These are phyloP conservation scores for Mactra quadrangularis DNA, from an alignment of 1,140 invertebrate genomes.

Conservation along the genomic window DNA sequence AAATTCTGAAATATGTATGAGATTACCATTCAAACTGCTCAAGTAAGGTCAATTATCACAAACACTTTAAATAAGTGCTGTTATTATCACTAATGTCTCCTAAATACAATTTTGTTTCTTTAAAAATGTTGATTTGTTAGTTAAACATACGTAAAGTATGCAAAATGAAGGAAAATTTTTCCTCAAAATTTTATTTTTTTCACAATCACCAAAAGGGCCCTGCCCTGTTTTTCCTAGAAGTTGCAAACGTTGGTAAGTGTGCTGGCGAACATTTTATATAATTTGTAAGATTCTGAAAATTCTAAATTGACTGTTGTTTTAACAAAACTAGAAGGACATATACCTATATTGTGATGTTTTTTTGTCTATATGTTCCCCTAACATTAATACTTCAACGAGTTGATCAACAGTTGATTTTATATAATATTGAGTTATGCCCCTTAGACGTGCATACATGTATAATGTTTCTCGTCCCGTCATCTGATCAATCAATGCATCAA, in stretches of 20 bases:
- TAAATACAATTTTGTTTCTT: no score
- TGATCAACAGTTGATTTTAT: conserved; percentile 82
- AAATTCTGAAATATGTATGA: no score
- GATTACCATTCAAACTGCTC: no score
- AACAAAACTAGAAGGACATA: background rate
- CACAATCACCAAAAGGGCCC: background rate
- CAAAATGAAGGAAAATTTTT: background rate
- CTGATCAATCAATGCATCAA: conserved; percentile 84
- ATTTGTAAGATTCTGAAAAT: no score
- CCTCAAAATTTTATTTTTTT: background rate
- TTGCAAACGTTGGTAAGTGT: background rate
- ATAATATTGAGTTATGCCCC: conserved; percentile 84
- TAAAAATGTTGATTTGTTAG: no score
- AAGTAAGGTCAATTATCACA: no score
- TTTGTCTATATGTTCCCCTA: conserved; percentile 76
- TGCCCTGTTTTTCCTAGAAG: background rate
- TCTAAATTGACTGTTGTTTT: no score
- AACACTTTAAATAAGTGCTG: no score
- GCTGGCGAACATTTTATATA: conserved; percentile 74
- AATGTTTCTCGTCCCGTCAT: conserved; percentile 88
- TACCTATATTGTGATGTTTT: conserved; percentile 77
- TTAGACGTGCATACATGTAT: conserved; percentile 88
- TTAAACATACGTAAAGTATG: no score
- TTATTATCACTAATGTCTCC: no score
- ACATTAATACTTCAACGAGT: conserved; percentile 70